Evolutionary conservation across 2,888 invertebrate genomes (phyloP).

Genomic region (Catocala fraxini): DNA sequence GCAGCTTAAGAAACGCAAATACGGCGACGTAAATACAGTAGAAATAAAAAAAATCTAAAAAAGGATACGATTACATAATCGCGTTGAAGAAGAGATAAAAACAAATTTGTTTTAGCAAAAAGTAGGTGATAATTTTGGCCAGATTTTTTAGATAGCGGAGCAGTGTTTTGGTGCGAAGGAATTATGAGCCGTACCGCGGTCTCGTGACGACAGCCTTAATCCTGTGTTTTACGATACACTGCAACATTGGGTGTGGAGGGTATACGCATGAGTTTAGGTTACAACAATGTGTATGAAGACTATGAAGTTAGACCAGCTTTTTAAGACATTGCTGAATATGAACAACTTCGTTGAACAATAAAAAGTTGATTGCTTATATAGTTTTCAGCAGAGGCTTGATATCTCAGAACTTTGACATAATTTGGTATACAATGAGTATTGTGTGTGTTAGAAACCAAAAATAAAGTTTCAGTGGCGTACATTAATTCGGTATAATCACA

Average conservation of each 20-base stretch:
- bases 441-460: too few species aligned
- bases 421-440: too few species aligned
- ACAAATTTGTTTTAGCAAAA: slow-evolving; percentile 41
- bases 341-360: too few species aligned
- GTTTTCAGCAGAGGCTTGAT: too few species aligned
- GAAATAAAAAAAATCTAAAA: slow-evolving; percentile 21
- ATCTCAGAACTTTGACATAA: too few species aligned
- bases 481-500: too few species aligned
- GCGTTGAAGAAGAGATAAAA: slow-evolving; percentile 36
- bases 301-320: too few species aligned
- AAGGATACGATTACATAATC: slow-evolving; percentile 42
- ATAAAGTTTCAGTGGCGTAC: too few species aligned
- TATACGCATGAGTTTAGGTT: not conserved
- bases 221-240: slow-evolving; percentile 60
- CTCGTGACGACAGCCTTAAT: slow-evolving; percentile 64
- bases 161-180: slow-evolving; percentile 42
- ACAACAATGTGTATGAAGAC: not conserved
- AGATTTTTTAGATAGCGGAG: slow-evolving; percentile 33
- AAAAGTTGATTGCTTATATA: too few species aligned
- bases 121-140: slow-evolving; percentile 43
- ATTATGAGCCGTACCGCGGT: slow-evolving; percentile 61
- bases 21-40: slow-evolving; percentile 35
- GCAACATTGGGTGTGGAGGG: slow-evolving; percentile 31
- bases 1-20: slow-evolving; percentile 30
- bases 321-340: too few species aligned